phyloP scores from a whole-genome alignment of 2,888 invertebrate genomes.

The Nomada ruficornis region DNA sequence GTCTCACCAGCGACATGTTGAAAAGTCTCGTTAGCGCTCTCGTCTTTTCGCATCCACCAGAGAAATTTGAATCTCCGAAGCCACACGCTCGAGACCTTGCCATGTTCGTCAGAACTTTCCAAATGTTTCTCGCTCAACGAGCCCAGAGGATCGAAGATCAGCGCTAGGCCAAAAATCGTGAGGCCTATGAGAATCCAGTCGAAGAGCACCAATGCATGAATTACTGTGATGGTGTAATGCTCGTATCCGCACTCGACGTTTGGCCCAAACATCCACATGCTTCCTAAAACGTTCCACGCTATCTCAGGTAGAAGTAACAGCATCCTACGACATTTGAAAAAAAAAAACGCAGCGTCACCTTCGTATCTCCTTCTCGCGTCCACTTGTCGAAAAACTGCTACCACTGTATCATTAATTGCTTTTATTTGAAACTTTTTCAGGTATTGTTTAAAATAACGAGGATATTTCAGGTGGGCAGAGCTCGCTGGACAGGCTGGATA shows the following conservation, averaged over 20 bases:
- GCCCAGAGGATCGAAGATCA: slow-evolving; percentile 94
- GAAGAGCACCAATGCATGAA: slow-evolving; percentile 91
- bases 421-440: too few relatives aligned
- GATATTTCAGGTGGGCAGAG: too few relatives aligned
- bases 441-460: too few relatives aligned
- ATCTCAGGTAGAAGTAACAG: slow-evolving; percentile 91
- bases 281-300: slow-evolving; percentile 91
- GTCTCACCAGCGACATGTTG: slow-evolving; percentile 90
- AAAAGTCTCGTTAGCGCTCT: slow-evolving; percentile 91
- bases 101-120: slow-evolving; percentile 88
- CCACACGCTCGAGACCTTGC: slow-evolving; percentile 90
- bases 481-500: too few relatives aligned
- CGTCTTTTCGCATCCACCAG: slow-evolving; percentile 89
- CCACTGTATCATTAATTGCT: too few relatives aligned
- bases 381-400: too few relatives aligned
- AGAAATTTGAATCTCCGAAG: slow-evolving; percentile 91
- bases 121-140: slow-evolving; percentile 77
- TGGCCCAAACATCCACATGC: slow-evolving; percentile 92
- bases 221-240: slow-evolving; percentile 89
- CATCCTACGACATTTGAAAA: slow-evolving; percentile 85
- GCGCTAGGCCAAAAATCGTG: slow-evolving; percentile 90
- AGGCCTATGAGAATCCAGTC: slow-evolving; percentile 92
- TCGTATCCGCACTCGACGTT: slow-evolving; percentile 88
- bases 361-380: too few relatives aligned
- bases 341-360: too few relatives aligned